Percentiles rank a stretch among this genome's conserved stretches.
Conservation (phyloP, 2,888 invertebrate species). For the Mesoligia furuncula region DNA sequence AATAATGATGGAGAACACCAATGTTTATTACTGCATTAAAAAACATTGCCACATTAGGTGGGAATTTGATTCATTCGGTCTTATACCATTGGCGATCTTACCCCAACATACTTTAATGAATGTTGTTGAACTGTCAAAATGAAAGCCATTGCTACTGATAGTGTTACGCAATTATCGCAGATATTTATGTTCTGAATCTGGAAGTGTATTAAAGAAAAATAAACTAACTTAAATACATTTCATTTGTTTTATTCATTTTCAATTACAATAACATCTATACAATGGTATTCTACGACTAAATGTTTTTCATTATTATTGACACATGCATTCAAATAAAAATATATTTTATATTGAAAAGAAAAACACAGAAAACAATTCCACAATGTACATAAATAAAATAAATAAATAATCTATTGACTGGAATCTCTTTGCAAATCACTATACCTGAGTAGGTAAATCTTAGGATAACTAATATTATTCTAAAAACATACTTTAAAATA, state of each 20-base stretch:
- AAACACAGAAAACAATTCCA: constrained; percentile 57
- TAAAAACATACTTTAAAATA: constrained; percentile 41
- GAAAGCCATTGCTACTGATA: too few species aligned
- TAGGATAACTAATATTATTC: constrained; percentile 48
- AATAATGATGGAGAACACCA: too few species aligned
- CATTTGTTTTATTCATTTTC: constrained; percentile 87
- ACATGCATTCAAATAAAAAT: constrained; percentile 83
- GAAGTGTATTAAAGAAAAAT: neutral
- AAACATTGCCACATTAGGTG: too few species aligned
- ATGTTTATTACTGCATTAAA: too few species aligned
- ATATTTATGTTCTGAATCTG: neutral
- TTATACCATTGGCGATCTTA: too few species aligned
- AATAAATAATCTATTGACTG: constrained; percentile 70
- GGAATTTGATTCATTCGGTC: too few species aligned
- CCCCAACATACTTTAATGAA: too few species aligned
- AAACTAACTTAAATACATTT: constrained; percentile 67
- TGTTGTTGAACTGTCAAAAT: too few species aligned
- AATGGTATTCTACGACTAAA: constrained; percentile 88
- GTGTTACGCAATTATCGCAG: too few species aligned
- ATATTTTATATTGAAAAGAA: constrained; percentile 63
- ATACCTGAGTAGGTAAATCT: constrained; percentile 62
- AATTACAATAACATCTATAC: constrained; percentile 91
- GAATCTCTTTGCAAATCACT: constrained; percentile 71
- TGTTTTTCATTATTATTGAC: constrained; percentile 85
- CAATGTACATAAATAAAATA: constrained; percentile 67